Base-by-base conservation (phyloP, 2,113 vertebrate species). In the cattle (Bos taurus) region DNA sequence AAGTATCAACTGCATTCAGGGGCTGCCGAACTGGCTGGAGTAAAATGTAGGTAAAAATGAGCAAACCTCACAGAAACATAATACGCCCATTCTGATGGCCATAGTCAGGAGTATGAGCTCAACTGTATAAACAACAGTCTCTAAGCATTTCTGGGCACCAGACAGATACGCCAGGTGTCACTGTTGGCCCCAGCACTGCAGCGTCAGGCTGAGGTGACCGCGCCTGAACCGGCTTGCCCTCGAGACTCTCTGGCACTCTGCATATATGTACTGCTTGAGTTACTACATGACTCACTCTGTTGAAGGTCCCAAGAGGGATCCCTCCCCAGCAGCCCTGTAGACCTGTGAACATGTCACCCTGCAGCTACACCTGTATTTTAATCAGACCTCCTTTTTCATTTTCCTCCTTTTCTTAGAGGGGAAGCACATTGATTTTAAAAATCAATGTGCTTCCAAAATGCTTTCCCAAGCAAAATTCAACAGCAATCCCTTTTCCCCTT, bases 251-350 rank as follows among this genome's bases (percentile, higher is more conserved):
- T 85, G 77, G 83, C 88, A 90, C 91, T 90, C 90, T 95, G 56
- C 57, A 26, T 54, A 36, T 40, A 95, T 96, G 97, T 97, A 88
- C 96, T 95, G 90, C 93, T 92, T 85, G 25, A 83, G 59, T 96
- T 93, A 96, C 33, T 91, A 96, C 95, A 92, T 52, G 87, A 98
- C 97, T 98, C 94, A 89, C 43, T 90, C 67, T 90, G 84, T 88
- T 40, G 91, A 97, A n/a, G 64, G 71, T 50, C 90, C 59, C 95
- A 52, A 48, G 93, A 83, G 71, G 89, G 10, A 8, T 4, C 7
- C 93, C 84, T 56, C 59, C 54, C 88, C 87, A 97, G 92, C 52
- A 97, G 67, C 10, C 56, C 78, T 81, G 93, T 7, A 91, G 71
- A 88, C 95, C 94, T 71, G 6, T 88, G 98, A 96, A 92, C 0